Base-by-base conservation (phyloP, 2,113 vertebrate genomes). In the Actenoides hombroni region DNA sequence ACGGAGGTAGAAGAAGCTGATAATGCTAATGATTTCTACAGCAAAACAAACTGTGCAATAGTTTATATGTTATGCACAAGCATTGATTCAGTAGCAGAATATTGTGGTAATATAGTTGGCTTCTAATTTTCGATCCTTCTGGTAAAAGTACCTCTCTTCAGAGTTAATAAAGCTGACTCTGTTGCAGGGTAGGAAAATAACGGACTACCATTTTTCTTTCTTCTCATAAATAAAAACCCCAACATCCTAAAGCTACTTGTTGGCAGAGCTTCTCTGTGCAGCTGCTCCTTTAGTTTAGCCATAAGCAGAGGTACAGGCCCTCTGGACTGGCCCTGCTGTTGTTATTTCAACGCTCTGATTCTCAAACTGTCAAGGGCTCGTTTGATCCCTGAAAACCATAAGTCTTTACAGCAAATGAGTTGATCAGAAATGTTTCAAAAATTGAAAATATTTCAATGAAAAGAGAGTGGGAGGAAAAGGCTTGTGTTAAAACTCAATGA, bases 71-170 rank as follows among this genome's bases (percentile, higher is more conserved):
- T 76, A 89, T 64, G 74, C 71, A 56, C 26, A 89, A 86, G 31
- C 29, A 37, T 39, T 70, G 83, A 94, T 94, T 81, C 61, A 86
- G 51, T 23, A 77, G 49, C 35, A 85, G 86, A 91, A 94, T 73
- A 86, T 31, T 85, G 88, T 9, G 2, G 39, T 56, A 59, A 90
- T 64, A 84, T 61, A 74, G 17, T 42, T 33, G 67, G 67, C 53
- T 95, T 79, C 81, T 71, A 95, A 57, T 88, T 95, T 64, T 95
- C 84, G 90, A 92, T 96, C 78, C 78, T 75, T 59, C 35, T 88
- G 64, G 83, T 93, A 95, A 93, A 96, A 97, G 94, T 60, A 95
- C 44, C 93, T 96, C 86, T 95, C 90, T 95, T 95, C 86, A 92
- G 82, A 93, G 71, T 89, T 75, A 82, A 88, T 84, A 95, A 89